Evolutionary conservation across 2,797 vertebrate species (phyloP).

Genomic region (Lacerta agilis): DNA sequence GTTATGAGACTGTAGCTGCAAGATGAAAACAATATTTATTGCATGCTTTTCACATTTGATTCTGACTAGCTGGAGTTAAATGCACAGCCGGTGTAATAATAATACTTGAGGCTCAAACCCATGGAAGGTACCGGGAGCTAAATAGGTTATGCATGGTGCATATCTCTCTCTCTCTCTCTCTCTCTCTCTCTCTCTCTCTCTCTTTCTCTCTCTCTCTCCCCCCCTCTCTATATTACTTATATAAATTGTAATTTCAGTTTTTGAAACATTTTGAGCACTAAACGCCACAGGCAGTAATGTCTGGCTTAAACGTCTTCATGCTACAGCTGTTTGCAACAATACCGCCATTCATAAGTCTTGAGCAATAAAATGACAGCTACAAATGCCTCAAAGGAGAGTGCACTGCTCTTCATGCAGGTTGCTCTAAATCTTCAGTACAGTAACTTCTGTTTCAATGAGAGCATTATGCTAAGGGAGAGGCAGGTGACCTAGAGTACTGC

Average conservation of each 20-base stretch:
- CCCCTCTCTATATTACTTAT: too few relatives aligned
- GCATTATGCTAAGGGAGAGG: background rate
- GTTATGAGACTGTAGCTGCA: background rate
- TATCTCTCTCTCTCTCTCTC: too few relatives aligned
- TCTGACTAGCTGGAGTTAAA: slow-evolving; percentile 40
- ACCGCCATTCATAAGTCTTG: slow-evolving; percentile 64
- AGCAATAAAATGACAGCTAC: slow-evolving; percentile 57
- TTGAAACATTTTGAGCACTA: slow-evolving; percentile 62
- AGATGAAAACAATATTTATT: background rate
- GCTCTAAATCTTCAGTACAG: slow-evolving; percentile 30
- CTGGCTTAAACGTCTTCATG: slow-evolving; percentile 64
- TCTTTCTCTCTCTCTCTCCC: too few relatives aligned
- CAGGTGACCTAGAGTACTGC: background rate
- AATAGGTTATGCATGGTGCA: slow-evolving; percentile 14
- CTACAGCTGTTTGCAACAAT: slow-evolving; percentile 69
- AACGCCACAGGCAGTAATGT: slow-evolving; percentile 65
- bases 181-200: too few relatives aligned
- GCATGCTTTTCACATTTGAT: slow-evolving; percentile 12
- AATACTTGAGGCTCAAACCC: slow-evolving; percentile 30
- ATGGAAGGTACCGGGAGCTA: slow-evolving; percentile 45
- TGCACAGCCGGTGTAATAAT: slow-evolving; percentile 32
- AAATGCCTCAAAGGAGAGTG: slow-evolving; percentile 57
- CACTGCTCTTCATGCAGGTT: slow-evolving; percentile 48
- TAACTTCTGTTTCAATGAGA: slow-evolving; percentile 27
- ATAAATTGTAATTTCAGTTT: slow-evolving; percentile 60